Evolutionary conservation across 2,797 vertebrate species (phyloP).

Genomic region (Eptatretus atami): DNA sequence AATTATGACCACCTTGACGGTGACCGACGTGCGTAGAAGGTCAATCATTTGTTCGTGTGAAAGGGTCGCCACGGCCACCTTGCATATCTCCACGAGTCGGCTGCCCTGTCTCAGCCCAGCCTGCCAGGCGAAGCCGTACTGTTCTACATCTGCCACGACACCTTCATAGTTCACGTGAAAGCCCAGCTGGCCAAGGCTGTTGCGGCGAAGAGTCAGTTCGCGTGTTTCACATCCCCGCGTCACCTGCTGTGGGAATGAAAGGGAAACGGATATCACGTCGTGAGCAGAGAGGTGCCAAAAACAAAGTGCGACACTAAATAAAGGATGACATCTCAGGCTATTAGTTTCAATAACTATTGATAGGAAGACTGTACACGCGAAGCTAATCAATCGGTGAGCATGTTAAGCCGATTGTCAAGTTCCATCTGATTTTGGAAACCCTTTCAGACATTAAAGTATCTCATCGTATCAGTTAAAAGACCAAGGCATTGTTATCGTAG

Average conservation of each 20-base stretch:
- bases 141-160: slow-evolving; percentile 76
- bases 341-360: too few species aligned
- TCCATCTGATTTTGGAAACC: too few species aligned
- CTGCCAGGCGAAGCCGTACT: slow-evolving; percentile 87
- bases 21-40: slow-evolving; percentile 64
- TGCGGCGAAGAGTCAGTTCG: slow-evolving; percentile 83
- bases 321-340: too few species aligned
- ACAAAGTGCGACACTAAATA: too few species aligned
- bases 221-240: slow-evolving; percentile 75
- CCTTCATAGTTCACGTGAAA: slow-evolving; percentile 96
- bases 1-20: slow-evolving; percentile 79
- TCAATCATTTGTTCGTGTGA: slow-evolving; percentile 95
- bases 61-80: slow-evolving; percentile 62
- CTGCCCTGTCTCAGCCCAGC: slow-evolving; percentile 73
- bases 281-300: too few species aligned
- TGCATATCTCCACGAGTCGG: slow-evolving; percentile 80
- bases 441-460: too few species aligned
- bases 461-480: too few species aligned
- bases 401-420: too few species aligned
- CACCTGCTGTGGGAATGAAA: slow-evolving; percentile 24
- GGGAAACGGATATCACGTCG: too few species aligned
- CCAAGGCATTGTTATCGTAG: too few species aligned
- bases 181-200: slow-evolving; percentile 69
- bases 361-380: too few species aligned
- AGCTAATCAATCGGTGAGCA: too few species aligned